Conservation (phyloP, 64 coral and sea anemone genomes). For the Platygyra sinensis region DNA sequence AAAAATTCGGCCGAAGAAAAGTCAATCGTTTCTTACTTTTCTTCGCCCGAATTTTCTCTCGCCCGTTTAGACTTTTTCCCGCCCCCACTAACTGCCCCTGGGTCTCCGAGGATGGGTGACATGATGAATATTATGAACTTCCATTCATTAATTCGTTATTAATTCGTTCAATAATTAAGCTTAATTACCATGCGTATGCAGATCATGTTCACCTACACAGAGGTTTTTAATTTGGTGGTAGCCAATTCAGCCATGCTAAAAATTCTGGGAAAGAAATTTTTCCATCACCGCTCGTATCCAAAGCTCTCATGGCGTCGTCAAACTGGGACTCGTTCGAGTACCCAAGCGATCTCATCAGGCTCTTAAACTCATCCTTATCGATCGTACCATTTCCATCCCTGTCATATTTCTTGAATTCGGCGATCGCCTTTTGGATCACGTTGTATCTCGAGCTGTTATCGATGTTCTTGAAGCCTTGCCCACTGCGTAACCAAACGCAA, state of each 20-base stretch:
- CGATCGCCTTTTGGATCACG: constrained; percentile 67
- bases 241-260: constrained; percentile 89
- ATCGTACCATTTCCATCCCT: constrained; percentile 80
- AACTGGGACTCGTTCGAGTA: constrained; percentile 33
- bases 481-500: constrained; percentile 59
- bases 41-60: no score
- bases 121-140: no score
- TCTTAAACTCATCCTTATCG: constrained; percentile 72
- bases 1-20: no score
- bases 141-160: no score
- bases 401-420: constrained; percentile 90
- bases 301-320: constrained; percentile 44
- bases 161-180: no score
- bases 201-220: no score
- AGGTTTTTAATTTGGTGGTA: constrained; percentile 41
- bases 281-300: constrained; percentile 84
- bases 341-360: constrained; percentile 50
- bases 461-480: constrained; percentile 54
- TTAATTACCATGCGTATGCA: no score
- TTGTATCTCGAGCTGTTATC: constrained; percentile 67
- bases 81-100: no score
- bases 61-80: no score
- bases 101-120: no score
- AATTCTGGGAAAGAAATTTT: constrained; percentile 95
- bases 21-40: no score